Percentiles rank a stretch among this genome's conserved stretches.
Evolutionary conservation across 1,140 invertebrate genomes (phyloP).

Genomic region (Drosophila melanogaster): Release_6_plus_ISO1_MT NT_033779.5:5515001-5515500

Average conservation of each 20-base stretch:
- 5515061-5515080: constrained; percentile 74
- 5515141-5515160: constrained; percentile 68
- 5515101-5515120: constrained; percentile 25
- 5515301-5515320: neutral
- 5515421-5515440: too few species aligned
- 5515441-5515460: too few species aligned
- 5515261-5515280: constrained; percentile 23
- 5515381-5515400: neutral
- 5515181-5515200: constrained; percentile 5
- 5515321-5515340: too few species aligned
- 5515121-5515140: constrained; percentile 61
- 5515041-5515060: constrained; percentile 54
- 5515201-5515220: constrained; percentile 67
- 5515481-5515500: too few species aligned
- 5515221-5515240: constrained; percentile 71
- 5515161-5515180: constrained; percentile 24
- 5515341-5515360: neutral
- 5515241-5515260: constrained; percentile 16
- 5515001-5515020: constrained; percentile 50
- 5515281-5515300: neutral
- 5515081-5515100: constrained; percentile 54
- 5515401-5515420: neutral
- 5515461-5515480: too few species aligned
- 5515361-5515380: neutral
- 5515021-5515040: constrained; percentile 74